Conservation (phyloP, 2,113 vertebrate species). For the Nothoprocta perdicaria region DNA sequence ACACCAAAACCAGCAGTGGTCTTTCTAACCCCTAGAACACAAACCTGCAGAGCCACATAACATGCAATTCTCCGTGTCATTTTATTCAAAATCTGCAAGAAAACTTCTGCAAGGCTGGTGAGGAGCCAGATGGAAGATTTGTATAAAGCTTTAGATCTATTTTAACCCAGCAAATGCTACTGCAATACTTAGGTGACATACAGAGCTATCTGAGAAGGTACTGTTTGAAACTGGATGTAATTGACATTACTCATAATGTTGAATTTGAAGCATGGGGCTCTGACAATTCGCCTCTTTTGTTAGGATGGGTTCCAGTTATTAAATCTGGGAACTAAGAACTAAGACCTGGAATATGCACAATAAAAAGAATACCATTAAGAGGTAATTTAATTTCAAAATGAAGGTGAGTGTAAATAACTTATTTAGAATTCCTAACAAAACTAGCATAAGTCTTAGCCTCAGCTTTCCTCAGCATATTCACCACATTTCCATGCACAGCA, state of each 20-base stretch:
- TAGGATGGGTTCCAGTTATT: neutral
- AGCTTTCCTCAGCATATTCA: neutral
- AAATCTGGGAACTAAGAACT: neutral
- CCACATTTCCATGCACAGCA: neutral
- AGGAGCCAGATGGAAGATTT: neutral
- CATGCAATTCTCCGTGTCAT: neutral
- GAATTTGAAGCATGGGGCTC: neutral
- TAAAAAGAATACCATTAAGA: neutral
- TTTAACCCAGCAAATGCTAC: neutral
- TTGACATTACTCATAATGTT: neutral
- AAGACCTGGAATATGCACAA: neutral
- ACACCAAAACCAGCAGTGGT: neutral
- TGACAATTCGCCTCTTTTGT: neutral
- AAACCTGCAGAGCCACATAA: neutral
- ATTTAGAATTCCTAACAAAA: neutral
- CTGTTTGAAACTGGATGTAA: neutral
- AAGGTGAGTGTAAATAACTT: neutral
- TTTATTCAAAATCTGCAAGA: neutral
- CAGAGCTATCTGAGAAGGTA: neutral
- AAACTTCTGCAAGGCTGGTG: neutral
- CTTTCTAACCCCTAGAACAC: neutral
- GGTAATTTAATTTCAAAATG: neutral
- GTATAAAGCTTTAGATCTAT: neutral
- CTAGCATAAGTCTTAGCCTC: neutral
- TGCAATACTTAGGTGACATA: neutral